A percentile compares a stretch with the other conserved stretches of the same genome.
Conservation (phyloP, 2,113 vertebrate genomes). For the Dipodomys merriami region DNA sequence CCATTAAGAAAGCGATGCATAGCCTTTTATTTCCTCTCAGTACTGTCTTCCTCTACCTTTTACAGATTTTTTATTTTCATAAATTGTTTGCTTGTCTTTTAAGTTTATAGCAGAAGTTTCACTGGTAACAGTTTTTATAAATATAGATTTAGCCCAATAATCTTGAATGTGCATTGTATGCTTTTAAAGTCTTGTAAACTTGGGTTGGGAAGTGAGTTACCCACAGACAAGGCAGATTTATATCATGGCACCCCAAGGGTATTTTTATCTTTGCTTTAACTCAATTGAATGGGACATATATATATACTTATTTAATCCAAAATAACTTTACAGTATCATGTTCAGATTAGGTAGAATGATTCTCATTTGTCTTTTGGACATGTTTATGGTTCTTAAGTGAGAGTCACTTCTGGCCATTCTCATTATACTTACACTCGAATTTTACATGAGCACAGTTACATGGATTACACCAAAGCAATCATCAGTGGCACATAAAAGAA, state of each 20-base stretch:
- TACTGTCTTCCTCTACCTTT: background rate
- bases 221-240: background rate
- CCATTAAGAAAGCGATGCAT: too few relatives aligned
- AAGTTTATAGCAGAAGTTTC: background rate
- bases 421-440: background rate
- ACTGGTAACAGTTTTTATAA: background rate
- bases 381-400: background rate
- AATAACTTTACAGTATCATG: background rate
- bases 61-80: conserved; percentile 36
- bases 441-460: background rate
- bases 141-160: too few relatives aligned
- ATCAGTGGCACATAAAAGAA: background rate
- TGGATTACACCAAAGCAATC: background rate
- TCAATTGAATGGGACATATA: background rate
- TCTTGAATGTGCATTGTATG: background rate
- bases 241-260: fast-evolving
- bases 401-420: background rate
- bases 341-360: conserved; percentile 33
- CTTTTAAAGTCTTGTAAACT: background rate
- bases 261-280: background rate
- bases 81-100: background rate
- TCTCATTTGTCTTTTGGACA: background rate
- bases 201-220: background rate
- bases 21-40: background rate
- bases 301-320: background rate